A percentile compares a stretch with the other conserved stretches of the same genome.
phyloP scores from a whole-genome alignment of 2,797 vertebrate species.

The Scleropages formosus region DNA sequence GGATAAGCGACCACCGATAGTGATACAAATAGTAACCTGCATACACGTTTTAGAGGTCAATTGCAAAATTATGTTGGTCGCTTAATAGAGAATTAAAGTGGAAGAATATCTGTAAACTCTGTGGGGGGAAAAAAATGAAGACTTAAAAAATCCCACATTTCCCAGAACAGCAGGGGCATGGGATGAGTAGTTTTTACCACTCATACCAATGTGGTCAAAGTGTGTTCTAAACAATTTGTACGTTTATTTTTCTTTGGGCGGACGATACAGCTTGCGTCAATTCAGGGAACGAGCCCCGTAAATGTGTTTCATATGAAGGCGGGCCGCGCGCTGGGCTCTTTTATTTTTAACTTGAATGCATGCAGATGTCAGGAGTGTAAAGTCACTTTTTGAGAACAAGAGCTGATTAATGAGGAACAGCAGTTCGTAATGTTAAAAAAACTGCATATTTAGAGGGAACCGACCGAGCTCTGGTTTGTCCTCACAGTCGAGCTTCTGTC shows the following conservation, averaged over 20 bases:
- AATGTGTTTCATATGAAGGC: conserved; percentile 17
- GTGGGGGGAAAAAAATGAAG: not conserved
- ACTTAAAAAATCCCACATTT: not conserved
- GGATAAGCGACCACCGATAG: no score
- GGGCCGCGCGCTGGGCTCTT: not conserved
- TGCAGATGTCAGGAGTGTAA: conserved; percentile 12
- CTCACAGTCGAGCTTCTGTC: no score
- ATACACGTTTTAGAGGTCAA: no score
- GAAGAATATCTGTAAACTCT: conserved; percentile 6
- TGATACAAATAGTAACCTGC: no score
- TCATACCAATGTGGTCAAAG: conserved; percentile 10
- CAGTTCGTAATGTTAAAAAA: conserved; percentile 9
- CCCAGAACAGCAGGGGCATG: conserved; percentile 44
- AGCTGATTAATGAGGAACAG: conserved; percentile 24
- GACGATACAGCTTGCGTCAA: not conserved
- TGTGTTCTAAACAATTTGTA: conserved; percentile 13
- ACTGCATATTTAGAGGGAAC: not conserved
- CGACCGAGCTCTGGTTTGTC: not conserved
- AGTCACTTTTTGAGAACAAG: conserved; percentile 23
- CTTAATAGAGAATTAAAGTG: not conserved
- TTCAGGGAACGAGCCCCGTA: conserved; percentile 9
- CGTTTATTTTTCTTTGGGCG: conserved; percentile 23
- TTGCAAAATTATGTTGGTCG: no score
- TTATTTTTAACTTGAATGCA: conserved; percentile 23
- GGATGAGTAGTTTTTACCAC: conserved; percentile 15